Evolutionary conservation across 2,113 vertebrate species (phyloP).

Genomic region (Buteo buteo): DNA sequence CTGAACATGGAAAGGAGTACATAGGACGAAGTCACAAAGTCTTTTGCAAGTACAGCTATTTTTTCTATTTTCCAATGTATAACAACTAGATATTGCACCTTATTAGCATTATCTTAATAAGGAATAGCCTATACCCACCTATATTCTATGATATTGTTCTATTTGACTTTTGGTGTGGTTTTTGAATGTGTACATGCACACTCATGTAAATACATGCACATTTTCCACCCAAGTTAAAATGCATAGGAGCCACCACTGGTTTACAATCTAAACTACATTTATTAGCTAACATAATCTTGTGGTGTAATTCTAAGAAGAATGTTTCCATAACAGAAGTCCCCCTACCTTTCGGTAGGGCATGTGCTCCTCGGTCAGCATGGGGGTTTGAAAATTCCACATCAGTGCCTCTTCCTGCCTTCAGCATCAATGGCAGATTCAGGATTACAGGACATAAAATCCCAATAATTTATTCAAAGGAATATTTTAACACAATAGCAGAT

Average conservation of each 20-base stretch:
- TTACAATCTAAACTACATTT: neutral
- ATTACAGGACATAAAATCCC: neutral
- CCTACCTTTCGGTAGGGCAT: neutral
- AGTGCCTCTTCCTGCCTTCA: neutral
- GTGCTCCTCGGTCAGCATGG: neutral
- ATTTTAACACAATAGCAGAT: neutral
- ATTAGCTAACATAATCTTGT: neutral
- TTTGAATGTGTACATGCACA: neutral
- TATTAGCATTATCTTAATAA: neutral
- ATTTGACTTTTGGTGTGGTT: neutral
- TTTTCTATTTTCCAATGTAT: neutral
- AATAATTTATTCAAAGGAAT: neutral
- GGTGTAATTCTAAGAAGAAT: neutral
- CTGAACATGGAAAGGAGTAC: neutral
- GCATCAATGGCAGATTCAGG: neutral
- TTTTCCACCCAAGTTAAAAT: neutral
- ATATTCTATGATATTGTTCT: neutral
- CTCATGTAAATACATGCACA: neutral
- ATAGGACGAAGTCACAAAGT: neutral
- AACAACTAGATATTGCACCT: neutral
- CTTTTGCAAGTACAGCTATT: neutral
- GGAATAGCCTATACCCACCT: neutral
- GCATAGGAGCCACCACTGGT: neutral
- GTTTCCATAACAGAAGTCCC: neutral
- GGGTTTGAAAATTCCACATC: neutral